Conservation (phyloP, 1,140 invertebrate genomes). For the Meteorus sp. region DNA sequence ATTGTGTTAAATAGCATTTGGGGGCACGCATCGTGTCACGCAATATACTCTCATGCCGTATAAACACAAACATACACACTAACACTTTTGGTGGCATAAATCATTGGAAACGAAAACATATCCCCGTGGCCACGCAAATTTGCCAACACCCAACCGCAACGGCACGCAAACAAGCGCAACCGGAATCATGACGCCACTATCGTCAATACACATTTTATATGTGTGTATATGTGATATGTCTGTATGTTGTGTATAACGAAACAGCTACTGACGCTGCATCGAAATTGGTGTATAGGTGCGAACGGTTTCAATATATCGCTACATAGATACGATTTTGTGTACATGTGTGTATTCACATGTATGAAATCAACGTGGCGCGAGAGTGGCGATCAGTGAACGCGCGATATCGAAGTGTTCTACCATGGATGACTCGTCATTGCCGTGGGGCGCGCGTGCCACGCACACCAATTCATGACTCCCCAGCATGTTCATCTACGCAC, state of each 20-base stretch:
- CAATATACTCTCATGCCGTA: too few relatives aligned
- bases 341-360: background rate
- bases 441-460: conserved; percentile 57
- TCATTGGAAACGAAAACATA: conserved; percentile 61
- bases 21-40: conserved; percentile 20
- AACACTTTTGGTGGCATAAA: conserved; percentile 53
- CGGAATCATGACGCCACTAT: conserved; percentile 50
- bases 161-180: conserved; percentile 57
- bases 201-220: too few relatives aligned
- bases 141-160: conserved; percentile 56
- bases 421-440: conserved; percentile 61
- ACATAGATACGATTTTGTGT: too few relatives aligned
- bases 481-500: conserved; percentile 28
- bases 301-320: background rate
- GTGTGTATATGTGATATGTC: conserved; percentile 29
- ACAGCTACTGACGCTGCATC: conserved; percentile 6
- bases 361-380: conserved; percentile 15
- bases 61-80: too few relatives aligned
- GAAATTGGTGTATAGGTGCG: background rate
- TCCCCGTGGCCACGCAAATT: conserved; percentile 58
- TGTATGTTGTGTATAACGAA: background rate
- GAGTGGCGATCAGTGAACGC: conserved; percentile 29
- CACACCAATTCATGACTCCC: conserved; percentile 32
- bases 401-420: conserved; percentile 54
- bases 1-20: too few relatives aligned